Percentiles rank a stretch among this genome's conserved stretches.
These are phyloP conservation scores for Nysson spinosus DNA, from an alignment of 2,888 invertebrate genomes.

Conservation along the genomic window DNA sequence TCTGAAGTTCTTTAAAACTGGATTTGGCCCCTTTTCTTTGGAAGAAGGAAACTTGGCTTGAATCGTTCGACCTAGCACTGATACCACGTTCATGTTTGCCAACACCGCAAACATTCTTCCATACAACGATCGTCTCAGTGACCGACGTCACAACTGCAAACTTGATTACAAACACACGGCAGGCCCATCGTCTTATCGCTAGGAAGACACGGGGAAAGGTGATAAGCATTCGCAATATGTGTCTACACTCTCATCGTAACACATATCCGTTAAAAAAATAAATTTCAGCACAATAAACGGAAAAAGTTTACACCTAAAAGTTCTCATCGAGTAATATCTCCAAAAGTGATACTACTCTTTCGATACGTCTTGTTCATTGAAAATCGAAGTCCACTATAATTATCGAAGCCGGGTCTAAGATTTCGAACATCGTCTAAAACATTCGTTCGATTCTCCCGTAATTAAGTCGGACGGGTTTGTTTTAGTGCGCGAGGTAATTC, in stretches of 20 bases:
- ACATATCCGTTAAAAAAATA: conserved; percentile 44
- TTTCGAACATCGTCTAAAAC: not conserved
- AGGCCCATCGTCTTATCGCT: conserved; percentile 20
- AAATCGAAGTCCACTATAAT: too few relatives aligned
- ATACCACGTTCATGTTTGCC: not conserved
- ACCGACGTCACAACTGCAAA: conserved; percentile 1
- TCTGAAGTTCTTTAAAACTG: conserved; percentile 29
- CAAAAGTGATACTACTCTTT: too few relatives aligned
- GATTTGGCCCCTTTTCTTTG: conserved; percentile 62
- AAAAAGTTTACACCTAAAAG: conserved; percentile 29
- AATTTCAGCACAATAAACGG: conserved; percentile 42
- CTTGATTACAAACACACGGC: conserved; percentile 22
- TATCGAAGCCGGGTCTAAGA: not conserved
- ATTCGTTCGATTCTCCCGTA: conserved; percentile 9
- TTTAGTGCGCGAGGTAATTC: conserved; percentile 3
- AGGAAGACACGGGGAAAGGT: conserved; percentile 46
- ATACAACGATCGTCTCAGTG: conserved; percentile 14
- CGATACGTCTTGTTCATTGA: too few relatives aligned
- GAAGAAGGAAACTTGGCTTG: conserved; percentile 59
- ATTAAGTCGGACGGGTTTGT: conserved; percentile 45
- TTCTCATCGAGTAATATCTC: not conserved
- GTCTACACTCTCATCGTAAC: conserved; percentile 26
- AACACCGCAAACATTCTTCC: conserved; percentile 29
- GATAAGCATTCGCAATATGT: conserved; percentile 40
- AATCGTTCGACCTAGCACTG: conserved; percentile 38